phyloP scores from a whole-genome alignment of 1,140 invertebrate genomes.

The Drosophila equinoxialis region DNA sequence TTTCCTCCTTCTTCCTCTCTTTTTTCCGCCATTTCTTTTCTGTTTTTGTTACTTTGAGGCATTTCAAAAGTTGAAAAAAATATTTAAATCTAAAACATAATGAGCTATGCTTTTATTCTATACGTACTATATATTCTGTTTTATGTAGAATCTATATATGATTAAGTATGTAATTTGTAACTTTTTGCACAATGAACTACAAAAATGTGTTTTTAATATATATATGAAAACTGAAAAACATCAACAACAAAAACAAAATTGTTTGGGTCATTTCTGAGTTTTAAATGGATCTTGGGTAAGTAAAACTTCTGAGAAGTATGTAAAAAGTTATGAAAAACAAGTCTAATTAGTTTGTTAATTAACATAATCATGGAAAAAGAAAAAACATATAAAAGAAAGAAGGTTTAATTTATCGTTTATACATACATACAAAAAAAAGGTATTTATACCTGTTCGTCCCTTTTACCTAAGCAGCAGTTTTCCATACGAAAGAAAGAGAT shows the following conservation, averaged over 20 bases:
- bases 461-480: too few relatives aligned
- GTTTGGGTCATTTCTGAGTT: background rate
- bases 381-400: too few relatives aligned
- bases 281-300: background rate
- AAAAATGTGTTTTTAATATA: constrained; percentile 66
- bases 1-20: constrained; percentile 12
- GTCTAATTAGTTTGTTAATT: too few relatives aligned
- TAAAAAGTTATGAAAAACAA: too few relatives aligned
- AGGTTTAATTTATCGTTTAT: too few relatives aligned
- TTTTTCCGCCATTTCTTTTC: background rate
- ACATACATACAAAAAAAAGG: too few relatives aligned
- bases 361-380: too few relatives aligned
- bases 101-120: constrained; percentile 67
- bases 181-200: constrained; percentile 74
- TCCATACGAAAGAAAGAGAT: too few relatives aligned
- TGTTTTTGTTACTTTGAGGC: constrained; percentile 67
- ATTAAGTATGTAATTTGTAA: constrained; percentile 76
- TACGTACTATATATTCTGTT: constrained; percentile 63
- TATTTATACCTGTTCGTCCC: too few relatives aligned
- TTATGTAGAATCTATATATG: constrained; percentile 69
- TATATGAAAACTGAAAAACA: constrained; percentile 42
- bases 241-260: background rate
- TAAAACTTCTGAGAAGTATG: too few relatives aligned
- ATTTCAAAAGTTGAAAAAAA: constrained; percentile 52
- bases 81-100: constrained; percentile 29